Conservation (phyloP, 1,140 invertebrate species). For the Belonocnema kinseyi region DNA sequence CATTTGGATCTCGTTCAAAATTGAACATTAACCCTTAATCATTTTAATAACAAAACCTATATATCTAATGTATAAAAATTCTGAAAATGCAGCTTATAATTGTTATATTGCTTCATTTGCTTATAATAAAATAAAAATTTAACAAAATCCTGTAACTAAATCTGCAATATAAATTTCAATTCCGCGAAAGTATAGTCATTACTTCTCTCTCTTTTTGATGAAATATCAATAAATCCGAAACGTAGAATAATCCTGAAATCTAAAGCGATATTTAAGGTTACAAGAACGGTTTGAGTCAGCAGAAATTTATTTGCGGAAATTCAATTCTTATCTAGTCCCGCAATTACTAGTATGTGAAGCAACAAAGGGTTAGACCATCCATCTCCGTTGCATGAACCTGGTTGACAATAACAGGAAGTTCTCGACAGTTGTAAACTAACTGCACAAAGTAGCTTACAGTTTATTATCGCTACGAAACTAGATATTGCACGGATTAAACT, state of each 20-base stretch:
- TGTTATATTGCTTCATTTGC: too few relatives aligned
- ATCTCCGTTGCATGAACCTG: slow-evolving; percentile 10
- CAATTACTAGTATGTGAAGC: slow-evolving; percentile 26
- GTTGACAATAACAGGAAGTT: slow-evolving; percentile 13
- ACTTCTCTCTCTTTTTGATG: too few relatives aligned
- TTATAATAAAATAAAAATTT: too few relatives aligned
- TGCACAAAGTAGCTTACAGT: neutral
- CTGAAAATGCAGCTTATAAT: too few relatives aligned
- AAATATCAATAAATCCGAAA: too few relatives aligned
- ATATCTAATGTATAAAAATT: too few relatives aligned
- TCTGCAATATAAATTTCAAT: too few relatives aligned
- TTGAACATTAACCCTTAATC: too few relatives aligned
- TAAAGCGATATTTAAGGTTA: neutral
- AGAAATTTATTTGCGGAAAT: slow-evolving; percentile 24
- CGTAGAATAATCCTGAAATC: neutral
- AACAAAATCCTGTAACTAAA: too few relatives aligned
- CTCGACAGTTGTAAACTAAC: slow-evolving; percentile 19
- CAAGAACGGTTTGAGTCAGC: slow-evolving; percentile 6
- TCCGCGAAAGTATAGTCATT: too few relatives aligned
- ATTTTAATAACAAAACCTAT: too few relatives aligned
- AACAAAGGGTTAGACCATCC: slow-evolving; percentile 12
- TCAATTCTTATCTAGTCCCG: slow-evolving; percentile 23
- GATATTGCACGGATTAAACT: neutral
- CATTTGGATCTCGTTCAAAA: too few relatives aligned
- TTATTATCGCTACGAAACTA: neutral